Evolutionary conservation across 2,888 invertebrate genomes (phyloP).

Genomic region (Dyspetes luteomarginatus): DNA sequence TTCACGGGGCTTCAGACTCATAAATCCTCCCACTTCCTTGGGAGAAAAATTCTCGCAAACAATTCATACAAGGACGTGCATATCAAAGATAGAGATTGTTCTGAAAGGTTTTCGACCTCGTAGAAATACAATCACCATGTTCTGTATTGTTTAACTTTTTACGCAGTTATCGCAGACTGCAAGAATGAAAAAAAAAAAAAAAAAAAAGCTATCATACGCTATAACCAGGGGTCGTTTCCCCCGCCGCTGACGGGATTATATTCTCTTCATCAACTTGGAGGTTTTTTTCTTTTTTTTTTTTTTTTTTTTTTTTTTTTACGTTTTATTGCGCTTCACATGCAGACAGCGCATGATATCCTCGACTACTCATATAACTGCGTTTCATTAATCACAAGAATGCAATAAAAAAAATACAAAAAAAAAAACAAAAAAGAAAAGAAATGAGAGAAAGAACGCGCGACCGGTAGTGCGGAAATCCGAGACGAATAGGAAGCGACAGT

Average conservation of each 20-base stretch:
- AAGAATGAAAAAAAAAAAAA: constrained; percentile 22
- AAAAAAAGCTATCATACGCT: neutral
- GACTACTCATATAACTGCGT: constrained; percentile 74
- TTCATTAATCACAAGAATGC: constrained; percentile 35
- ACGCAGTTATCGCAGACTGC: constrained; percentile 32
- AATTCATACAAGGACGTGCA: neutral
- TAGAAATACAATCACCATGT: constrained; percentile 21
- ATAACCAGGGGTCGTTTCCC: constrained; percentile 65
- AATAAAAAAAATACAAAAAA: neutral
- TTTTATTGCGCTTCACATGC: constrained; percentile 61
- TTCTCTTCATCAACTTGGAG: constrained; percentile 19
- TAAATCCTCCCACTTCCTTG: neutral
- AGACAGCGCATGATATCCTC: constrained; percentile 70
- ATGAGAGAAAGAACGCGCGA: constrained; percentile 58
- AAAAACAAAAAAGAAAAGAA: constrained; percentile 25
- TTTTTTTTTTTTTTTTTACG: too few relatives aligned
- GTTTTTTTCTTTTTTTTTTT: too few relatives aligned
- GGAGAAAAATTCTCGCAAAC: neutral
- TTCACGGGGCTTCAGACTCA: too few relatives aligned
- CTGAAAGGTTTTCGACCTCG: constrained; percentile 51
- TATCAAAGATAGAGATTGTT: neutral
- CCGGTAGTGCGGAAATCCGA: constrained; percentile 68
- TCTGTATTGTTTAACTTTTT: constrained; percentile 20
- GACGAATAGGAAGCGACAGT: constrained; percentile 70
- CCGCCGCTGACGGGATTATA: constrained; percentile 50